A percentile compares a stretch with the other conserved stretches of the same genome.
These are phyloP conservation scores for Macrophya annulata DNA, from an alignment of 2,888 invertebrate species.

Conservation along the genomic window DNA sequence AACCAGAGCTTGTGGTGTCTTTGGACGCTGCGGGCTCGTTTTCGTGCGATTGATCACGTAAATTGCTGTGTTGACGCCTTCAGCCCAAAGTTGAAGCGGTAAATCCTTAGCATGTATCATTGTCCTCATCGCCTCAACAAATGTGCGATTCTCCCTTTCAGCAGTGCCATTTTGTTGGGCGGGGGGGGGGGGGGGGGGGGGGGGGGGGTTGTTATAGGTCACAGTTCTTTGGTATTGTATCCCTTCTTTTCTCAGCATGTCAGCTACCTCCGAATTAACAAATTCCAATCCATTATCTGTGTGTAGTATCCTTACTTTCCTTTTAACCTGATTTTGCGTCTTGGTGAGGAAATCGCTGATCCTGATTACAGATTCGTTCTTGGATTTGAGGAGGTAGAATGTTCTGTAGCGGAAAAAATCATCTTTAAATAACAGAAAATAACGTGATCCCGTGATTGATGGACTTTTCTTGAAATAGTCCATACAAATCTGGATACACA, in stretches of 20 bases:
- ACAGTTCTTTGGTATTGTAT: constrained; percentile 60
- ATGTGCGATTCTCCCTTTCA: constrained; percentile 70
- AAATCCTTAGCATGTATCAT: constrained; percentile 62
- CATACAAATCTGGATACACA: constrained; percentile 58
- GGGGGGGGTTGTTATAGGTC: too few relatives aligned
- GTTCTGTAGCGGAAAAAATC: constrained; percentile 57
- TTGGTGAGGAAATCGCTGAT: constrained; percentile 52
- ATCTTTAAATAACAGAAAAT: constrained; percentile 60
- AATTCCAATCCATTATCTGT: constrained; percentile 62
- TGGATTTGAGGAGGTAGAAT: constrained; percentile 57
- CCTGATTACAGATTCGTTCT: constrained; percentile 41
- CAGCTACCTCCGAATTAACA: constrained; percentile 56
- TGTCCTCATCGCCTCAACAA: constrained; percentile 65
- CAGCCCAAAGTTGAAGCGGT: constrained; percentile 72
- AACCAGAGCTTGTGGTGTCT: constrained; percentile 70
- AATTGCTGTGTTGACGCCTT: constrained; percentile 73
- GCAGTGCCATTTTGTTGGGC: constrained; percentile 63
- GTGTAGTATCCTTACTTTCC: constrained; percentile 54
- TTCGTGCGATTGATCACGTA: constrained; percentile 72
- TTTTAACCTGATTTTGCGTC: constrained; percentile 27
- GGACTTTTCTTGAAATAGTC: constrained; percentile 58
- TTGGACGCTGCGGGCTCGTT: constrained; percentile 64
- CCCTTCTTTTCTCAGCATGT: constrained; percentile 49
- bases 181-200: too few relatives aligned
- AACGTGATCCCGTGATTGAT: constrained; percentile 57